A percentile compares a stretch with the other conserved stretches of the same genome.
These are phyloP conservation scores for Spinibarbus caldwelli DNA, from an alignment of 2,797 vertebrate species.

Conservation along the genomic window DNA sequence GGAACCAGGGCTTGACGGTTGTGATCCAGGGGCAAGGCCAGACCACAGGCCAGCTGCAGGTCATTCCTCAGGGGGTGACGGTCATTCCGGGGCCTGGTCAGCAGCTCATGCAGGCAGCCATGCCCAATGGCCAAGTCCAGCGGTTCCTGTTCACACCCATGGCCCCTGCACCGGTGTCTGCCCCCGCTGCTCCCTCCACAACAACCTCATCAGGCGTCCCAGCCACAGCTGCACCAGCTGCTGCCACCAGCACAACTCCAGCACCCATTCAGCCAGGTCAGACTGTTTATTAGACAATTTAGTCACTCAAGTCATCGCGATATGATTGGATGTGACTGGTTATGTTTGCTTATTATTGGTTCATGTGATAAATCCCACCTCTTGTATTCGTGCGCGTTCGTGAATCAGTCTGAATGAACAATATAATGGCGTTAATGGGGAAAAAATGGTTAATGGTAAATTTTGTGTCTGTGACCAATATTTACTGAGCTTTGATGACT, in stretches of 20 bases:
- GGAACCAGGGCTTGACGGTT: slow-evolving; percentile 95
- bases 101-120: slow-evolving; percentile 99
- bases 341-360: no score
- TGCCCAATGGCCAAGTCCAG: slow-evolving; percentile 97
- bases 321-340: no score
- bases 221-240: slow-evolving; percentile 64
- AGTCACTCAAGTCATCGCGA: no score
- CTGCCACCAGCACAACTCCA: slow-evolving; percentile 68
- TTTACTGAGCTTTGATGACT: no score
- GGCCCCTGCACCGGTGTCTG: slow-evolving; percentile 63
- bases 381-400: no score
- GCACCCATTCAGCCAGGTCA: slow-evolving; percentile 88
- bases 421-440: no score
- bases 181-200: slow-evolving; percentile 57
- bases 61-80: slow-evolving; percentile 95
- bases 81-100: slow-evolving; percentile 94
- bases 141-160: slow-evolving; percentile 96
- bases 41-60: slow-evolving; percentile 94
- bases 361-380: no score
- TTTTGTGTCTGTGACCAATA: no score
- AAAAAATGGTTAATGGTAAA: no score
- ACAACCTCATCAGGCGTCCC: slow-evolving; percentile 8
- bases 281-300: neutral
- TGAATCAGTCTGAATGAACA: no score
- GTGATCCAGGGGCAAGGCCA: slow-evolving; percentile 99